Conservation (phyloP, 2,113 vertebrate genomes). For the Stegostoma tigrinum region DNA sequence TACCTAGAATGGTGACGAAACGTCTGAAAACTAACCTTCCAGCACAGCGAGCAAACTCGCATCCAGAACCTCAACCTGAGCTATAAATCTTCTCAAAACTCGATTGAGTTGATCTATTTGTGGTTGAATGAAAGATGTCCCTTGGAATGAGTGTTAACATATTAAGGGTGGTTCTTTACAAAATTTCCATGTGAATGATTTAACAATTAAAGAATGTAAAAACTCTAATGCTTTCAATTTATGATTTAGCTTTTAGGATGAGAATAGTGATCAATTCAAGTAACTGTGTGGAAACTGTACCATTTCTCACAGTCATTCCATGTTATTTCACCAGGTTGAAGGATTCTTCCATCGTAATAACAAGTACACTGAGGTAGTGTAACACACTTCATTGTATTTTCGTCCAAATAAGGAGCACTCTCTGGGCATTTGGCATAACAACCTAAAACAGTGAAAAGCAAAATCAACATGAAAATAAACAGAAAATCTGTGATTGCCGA, state of each 20-base stretch:
- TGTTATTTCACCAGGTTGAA: not conserved
- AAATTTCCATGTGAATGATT: not conserved
- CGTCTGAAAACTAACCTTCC: too few species aligned
- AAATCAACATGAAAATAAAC: not conserved
- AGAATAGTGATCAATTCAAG: not conserved
- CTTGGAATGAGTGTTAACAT: not conserved
- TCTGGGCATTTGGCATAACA: slow-evolving; percentile 42
- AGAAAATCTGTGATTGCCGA: not conserved
- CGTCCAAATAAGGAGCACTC: slow-evolving; percentile 39
- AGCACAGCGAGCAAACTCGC: too few species aligned
- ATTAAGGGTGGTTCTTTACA: not conserved
- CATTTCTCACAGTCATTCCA: slow-evolving; percentile 12
- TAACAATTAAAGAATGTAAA: not conserved
- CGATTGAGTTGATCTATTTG: not conserved
- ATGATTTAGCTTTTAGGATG: not conserved
- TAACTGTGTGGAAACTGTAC: not conserved
- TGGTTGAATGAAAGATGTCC: not conserved
- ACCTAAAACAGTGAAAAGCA: slow-evolving; percentile 35
- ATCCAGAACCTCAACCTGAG: too few species aligned
- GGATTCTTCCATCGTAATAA: slow-evolving; percentile 18
- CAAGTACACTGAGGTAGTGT: slow-evolving; percentile 36
- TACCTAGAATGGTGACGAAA: too few species aligned
- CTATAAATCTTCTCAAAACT: too few species aligned
- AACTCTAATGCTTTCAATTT: not conserved
- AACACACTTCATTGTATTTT: slow-evolving; percentile 41